Percentiles rank a stretch among this genome's conserved stretches.
Evolutionary conservation across 2,113 vertebrate genomes (phyloP).

Genomic region (Ariopsis seemanni): DNA sequence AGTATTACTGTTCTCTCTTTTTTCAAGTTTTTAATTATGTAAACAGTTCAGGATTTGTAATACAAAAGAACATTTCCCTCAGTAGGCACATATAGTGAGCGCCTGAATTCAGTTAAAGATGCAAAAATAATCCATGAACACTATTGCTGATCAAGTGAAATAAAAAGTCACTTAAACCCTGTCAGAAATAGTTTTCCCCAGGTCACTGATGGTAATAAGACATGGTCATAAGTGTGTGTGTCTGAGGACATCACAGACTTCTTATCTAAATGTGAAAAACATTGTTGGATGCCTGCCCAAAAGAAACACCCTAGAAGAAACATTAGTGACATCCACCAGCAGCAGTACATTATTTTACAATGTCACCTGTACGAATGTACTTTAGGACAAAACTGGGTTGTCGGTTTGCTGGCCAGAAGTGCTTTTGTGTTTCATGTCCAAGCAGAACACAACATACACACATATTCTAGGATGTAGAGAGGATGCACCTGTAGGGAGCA

Average conservation of each 20-base stretch:
- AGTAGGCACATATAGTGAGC: not conserved
- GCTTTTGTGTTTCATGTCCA: not conserved
- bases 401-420: not conserved
- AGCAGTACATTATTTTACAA: not conserved
- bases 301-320: not conserved
- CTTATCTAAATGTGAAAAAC: not conserved
- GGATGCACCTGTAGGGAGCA: not conserved
- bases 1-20: too few species aligned
- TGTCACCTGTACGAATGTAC: not conserved
- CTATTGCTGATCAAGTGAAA: not conserved
- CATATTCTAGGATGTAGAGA: not conserved
- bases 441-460: not conserved
- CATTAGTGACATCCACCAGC: not conserved
- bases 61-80: not conserved
- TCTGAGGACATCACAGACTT: not conserved
- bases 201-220: too few species aligned
- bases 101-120: not conserved
- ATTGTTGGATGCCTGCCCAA: not conserved
- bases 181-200: not conserved
- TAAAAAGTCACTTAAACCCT: not conserved
- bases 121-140: not conserved
- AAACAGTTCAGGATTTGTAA: not conserved
- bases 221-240: not conserved
- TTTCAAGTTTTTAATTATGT: not conserved
- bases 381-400: not conserved